A percentile compares a stretch with the other conserved stretches of the same genome.
Conservation (phyloP, 64 coral and sea anemone species). For the Platygyra sinensis region DNA sequence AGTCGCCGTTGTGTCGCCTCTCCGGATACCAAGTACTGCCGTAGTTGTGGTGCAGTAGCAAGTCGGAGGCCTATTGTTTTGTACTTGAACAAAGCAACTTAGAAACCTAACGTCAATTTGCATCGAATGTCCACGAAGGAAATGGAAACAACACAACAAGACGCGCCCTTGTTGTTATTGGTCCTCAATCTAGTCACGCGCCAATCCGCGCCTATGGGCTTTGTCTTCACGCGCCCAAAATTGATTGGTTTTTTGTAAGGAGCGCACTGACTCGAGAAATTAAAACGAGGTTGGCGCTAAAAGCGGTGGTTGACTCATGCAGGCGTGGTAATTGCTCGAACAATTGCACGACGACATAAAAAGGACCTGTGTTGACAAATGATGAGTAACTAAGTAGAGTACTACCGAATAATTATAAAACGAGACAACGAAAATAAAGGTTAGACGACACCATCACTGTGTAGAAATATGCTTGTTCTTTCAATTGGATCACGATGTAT, state of each 20-base stretch:
- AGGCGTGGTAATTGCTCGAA: background rate
- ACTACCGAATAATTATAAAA: background rate
- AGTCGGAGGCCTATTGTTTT: background rate
- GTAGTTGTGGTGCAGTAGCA: too few relatives aligned
- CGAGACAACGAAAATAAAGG: too few relatives aligned
- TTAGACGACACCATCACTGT: too few relatives aligned
- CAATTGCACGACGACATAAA: background rate
- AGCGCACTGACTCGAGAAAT: background rate
- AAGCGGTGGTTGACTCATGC: background rate
- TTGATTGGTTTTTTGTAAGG: background rate
- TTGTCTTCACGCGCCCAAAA: background rate
- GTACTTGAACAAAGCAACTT: background rate
- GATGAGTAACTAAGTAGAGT: background rate
- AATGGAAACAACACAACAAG: background rate
- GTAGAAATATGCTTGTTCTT: too few relatives aligned
- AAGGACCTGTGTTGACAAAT: background rate
- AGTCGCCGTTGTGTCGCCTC: too few relatives aligned
- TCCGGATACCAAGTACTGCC: too few relatives aligned
- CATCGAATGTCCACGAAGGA: background rate
- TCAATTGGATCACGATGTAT: too few relatives aligned
- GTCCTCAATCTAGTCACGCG: background rate
- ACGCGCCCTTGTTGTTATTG: background rate
- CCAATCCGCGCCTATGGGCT: background rate
- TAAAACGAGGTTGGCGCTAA: background rate
- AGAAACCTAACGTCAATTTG: background rate